These are phyloP conservation scores for Cygnus atratus DNA, from an alignment of 2,113 vertebrate genomes.

Conservation along the genomic window DNA sequence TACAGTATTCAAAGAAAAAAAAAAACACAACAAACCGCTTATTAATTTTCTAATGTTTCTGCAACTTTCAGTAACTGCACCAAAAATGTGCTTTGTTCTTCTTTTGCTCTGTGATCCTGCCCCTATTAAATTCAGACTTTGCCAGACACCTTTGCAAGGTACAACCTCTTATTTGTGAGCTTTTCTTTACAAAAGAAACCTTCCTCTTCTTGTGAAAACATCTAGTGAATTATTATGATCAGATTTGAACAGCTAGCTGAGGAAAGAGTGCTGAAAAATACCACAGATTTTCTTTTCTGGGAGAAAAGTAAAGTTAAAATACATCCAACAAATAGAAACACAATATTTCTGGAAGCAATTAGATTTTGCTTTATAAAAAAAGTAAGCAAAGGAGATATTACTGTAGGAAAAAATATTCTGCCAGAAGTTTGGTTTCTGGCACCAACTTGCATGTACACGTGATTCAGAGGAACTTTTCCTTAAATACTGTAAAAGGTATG, in stretches of 20 bases:
- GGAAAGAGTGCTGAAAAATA: constrained; percentile 12
- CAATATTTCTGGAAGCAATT: constrained; percentile 16
- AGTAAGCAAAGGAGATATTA: not conserved
- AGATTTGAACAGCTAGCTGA: not conserved
- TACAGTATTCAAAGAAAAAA: not conserved
- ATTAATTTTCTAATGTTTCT: not conserved
- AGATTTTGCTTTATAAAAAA: not conserved
- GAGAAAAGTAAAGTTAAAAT: not conserved
- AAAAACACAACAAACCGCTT: not conserved
- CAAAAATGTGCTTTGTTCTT: not conserved
- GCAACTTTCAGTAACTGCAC: not conserved
- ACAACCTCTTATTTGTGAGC: not conserved
- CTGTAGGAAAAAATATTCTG: not conserved
- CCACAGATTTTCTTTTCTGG: not conserved
- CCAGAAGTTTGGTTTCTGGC: not conserved
- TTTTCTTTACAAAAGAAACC: not conserved
- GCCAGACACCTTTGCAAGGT: not conserved
- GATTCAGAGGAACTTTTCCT: not conserved
- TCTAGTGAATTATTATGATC: not conserved
- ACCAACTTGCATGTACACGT: not conserved
- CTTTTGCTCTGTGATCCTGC: not conserved
- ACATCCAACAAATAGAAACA: not conserved
- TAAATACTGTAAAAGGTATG: not conserved
- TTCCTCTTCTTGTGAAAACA: not conserved
- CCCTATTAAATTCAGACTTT: constrained; percentile 9